Base-by-base conservation (phyloP, 30 jellyfish, hydroid and myxozoan genomes). In the Euphysa ruthae region DNA sequence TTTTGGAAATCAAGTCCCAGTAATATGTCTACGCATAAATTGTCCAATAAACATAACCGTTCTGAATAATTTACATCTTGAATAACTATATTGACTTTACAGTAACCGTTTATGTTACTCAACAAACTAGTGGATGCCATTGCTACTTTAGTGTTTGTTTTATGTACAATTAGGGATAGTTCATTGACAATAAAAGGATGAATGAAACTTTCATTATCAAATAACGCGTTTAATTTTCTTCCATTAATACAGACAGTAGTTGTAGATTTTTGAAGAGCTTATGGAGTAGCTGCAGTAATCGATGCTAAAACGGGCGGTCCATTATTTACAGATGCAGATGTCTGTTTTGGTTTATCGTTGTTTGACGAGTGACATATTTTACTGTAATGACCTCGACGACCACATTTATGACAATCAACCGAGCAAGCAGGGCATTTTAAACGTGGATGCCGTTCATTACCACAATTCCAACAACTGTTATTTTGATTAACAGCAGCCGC, bases 1-100 rank as follows among this genome's bases (percentile, higher is more conserved):
- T 49, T 18, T 42, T 44, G 94, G 42, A 35, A 61, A 49, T 80
- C 91, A 30, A 18, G 51, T 20, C 94, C 94, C 32, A 80, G 58
- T 49, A 71, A 70, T 35, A 80, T 35, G 46, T 71, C 90, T 13
- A 83, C 63, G 34, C 94, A 80, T 31, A 72, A 66, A 18, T 55
- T 79, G 14, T 56, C 56, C 54, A 78, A 23, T 13, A 69, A 66
- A 26, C 30, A 61, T 35, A 77, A 35, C 21, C 35, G 25, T 16
- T 55, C 42, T 21, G 56, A 22, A 18, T 29, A 27, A 71, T 71
- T 49, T 21, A 19, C 23, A 29, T 46, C 23, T 46, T 46, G 10
- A 46, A 46, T 25, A 46, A n/a, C 35, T 33, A 73, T 15, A 46
- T 58, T 64, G 20, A 58, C 51, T 32, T 20, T 16, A 26, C 85